Base-by-base conservation (phyloP, 2,888 invertebrate genomes). In the Ophioninae sp. region DNA sequence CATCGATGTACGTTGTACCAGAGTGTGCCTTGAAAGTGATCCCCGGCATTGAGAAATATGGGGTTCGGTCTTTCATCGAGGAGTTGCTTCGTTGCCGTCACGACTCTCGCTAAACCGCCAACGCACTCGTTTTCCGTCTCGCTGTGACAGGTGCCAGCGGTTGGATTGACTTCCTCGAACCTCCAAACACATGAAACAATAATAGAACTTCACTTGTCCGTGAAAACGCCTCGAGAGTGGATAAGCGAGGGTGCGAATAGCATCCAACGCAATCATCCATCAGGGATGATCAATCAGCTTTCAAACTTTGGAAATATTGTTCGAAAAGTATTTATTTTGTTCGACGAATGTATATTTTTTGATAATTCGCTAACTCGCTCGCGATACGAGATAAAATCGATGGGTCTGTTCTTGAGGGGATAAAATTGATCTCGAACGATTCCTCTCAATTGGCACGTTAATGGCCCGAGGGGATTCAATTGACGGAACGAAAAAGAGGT, bases 21-120 rank as follows among this genome's bases (percentile, higher is more conserved):
- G n/a, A 97, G 94, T 0, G 97, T 97, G 0, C 97, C 97, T 91
- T 97, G 97, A 91, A 95, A 98, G 90, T 96, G 96, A 92, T 97
- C 97, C 0, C 97, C 97, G 0, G 96, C 97, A 90, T 97, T 97
- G 78, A 98, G 92, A 56, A 97, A 95, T 23, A 98, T 91, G 0
- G 96, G 94, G 83, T 96, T 93, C 0, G 93, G 89, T 84, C 95
- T 94, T 30, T 92, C 91, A 9, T 93, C 93, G 23, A 95, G 94
- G 7, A 91, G 82, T 41, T 83, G 83, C 63, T 85, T 85, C 37
- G 87, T 86, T 72, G 95, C 94, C 30, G 94, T 93, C 86, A 95
- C 95, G 0, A 96, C 93, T 0, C 96, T 94, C 0, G 96, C 95
- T 87, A 96, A 95, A 0, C 96, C 96, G 0, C 96, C 96, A 3